Base-by-base conservation (phyloP, 2,888 invertebrate species). In the Hemistola chrysoprasaria region DNA sequence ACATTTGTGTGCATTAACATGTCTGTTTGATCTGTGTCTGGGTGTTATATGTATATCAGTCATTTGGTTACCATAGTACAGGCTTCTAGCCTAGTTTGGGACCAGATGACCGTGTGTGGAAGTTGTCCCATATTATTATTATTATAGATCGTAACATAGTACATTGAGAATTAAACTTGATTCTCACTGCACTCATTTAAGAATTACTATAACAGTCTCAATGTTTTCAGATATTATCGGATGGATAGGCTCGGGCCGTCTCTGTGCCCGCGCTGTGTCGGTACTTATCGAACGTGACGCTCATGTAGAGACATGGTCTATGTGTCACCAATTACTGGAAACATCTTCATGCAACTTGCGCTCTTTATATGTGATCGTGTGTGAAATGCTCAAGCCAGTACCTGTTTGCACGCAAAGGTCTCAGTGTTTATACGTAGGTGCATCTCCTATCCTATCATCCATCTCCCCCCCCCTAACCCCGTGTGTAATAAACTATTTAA, bases 171-270 rank as follows among this genome's bases (percentile, higher is more conserved):
- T n/a, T n/a, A n/a, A n/a, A n/a, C n/a, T n/a, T n/a, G n/a, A n/a
- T n/a, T n/a, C n/a, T n/a, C n/a, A n/a, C n/a, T n/a, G n/a, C n/a
- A n/a, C n/a, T n/a, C n/a, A n/a, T n/a, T n/a, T n/a, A n/a, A n/a
- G n/a, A n/a, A n/a, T n/a, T n/a, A n/a, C n/a, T 16, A 16, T 16
- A 16, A 16, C 16, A 16, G 3, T 16, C 16, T 16, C 16, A 4
- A n/a, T 23, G 22, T 3, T 42, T 32, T 3, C 38, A 44, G 43
- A 39, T 44, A 31, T 34, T 44, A 31, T 11, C 33, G 1, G 53
- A 48, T 11, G 50, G 48, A 45, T 53, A 53, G 48, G 41, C 24
- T 30, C 32, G 11, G 42, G 23, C n/a, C 50, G 9, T 45, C 42
- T 31, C 41, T 50, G 46, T 50, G 23, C 28, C 41, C 20, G 40